Evolutionary conservation across 1,140 invertebrate genomes (phyloP), one percentile per base, ranked within the genome.

Genomic region (Palaemon carinicauda): DNA sequence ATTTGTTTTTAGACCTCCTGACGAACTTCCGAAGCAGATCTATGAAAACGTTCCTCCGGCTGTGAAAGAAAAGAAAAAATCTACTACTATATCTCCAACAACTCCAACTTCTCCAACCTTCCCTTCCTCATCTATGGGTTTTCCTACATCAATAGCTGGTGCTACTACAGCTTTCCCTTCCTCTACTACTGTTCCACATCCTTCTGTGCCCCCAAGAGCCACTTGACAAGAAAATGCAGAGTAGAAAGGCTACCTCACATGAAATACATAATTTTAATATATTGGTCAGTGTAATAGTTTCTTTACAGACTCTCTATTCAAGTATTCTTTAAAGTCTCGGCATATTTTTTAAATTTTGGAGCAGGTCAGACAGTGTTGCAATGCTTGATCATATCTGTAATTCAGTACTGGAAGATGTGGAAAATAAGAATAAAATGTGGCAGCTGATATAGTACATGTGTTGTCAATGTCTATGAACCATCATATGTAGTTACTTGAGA

Each of bases 61-160:
- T 86, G 84, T 86, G 84, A 86, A 86, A 86, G 84, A 86, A 29
- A 86, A 86, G 84, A 86, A 86, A 53, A 86, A 86, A 86, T 86
- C 84, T 51, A 78, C 84, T 65, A 73, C 78, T 19, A 80, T 86
- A 78, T 86, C 84, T 50, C 84, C 84, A 21, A 80, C 77, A 3
- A 86, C 84, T 41, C 84, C 84, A 12, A 86, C 84, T n/a, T 86
- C 84, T 12, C 84, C 84, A 10, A 86, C 84, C 84, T 86, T 86
- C 27, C 84, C 84, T 41, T 52, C 84, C 19, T 50, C 77, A 17
- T 65, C 84, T n/a, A 50, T 80, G 60, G 51, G 84, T 52, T 86
- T 86, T 24, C 69, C 84, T 33, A 73, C 60, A 21, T 21, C 77
- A 29, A 31, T 29, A 27, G 15, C 78, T 71, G 65, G 65, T 21